phyloP scores from a whole-genome alignment of 1,140 invertebrate species.

The Hylyphantes graminicola region DNA sequence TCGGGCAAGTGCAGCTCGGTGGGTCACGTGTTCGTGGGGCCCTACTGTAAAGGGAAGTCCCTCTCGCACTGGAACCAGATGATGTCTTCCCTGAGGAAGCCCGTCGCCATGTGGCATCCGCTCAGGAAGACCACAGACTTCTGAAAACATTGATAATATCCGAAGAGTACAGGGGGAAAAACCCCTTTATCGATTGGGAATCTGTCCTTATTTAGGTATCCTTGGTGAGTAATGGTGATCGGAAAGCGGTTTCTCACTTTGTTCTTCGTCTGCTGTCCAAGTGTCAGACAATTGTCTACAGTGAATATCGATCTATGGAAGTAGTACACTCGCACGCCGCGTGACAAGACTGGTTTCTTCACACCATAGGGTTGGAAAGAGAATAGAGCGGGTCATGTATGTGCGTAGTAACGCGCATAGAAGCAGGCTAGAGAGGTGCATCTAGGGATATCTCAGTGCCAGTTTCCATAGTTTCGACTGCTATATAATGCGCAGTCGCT shows the following conservation, averaged over 20 bases:
- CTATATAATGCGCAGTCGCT: too few relatives aligned
- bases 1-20: conserved; percentile 99
- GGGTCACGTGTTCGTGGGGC: conserved; percentile 95
- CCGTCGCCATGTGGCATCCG: conserved; percentile 99
- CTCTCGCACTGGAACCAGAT: conserved; percentile 99
- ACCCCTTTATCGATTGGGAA: neutral
- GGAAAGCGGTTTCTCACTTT: neutral
- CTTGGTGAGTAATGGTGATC: neutral
- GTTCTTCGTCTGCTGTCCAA: conserved; percentile 3
- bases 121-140: conserved; percentile 69
- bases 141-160: neutral
- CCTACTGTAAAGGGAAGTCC: conserved; percentile 96
- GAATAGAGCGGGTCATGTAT: too few relatives aligned
- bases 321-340: neutral
- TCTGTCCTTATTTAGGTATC: neutral
- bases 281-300: neutral
- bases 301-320: neutral
- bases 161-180: neutral
- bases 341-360: too few relatives aligned
- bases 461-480: too few relatives aligned
- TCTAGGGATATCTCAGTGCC: too few relatives aligned
- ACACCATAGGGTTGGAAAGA: too few relatives aligned
- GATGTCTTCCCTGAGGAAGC: conserved; percentile 95
- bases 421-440: too few relatives aligned
- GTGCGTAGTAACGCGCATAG: too few relatives aligned